phyloP scores from a whole-genome alignment of 2,797 vertebrate species.

The Melanotaenia trifasciata region DNA sequence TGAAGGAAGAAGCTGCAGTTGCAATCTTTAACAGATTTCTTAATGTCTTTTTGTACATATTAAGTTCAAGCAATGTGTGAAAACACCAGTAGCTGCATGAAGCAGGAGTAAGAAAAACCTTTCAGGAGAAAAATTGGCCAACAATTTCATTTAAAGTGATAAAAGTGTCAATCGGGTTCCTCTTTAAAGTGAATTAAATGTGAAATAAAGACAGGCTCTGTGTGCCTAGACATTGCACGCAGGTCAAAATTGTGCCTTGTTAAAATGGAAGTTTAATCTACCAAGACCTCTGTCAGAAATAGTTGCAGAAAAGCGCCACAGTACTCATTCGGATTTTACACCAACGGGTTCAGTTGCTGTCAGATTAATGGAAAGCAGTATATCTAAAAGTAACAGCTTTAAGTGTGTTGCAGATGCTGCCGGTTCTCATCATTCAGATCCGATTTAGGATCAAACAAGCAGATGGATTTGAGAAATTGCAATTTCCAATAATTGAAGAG shows the following conservation, averaged over 20 bases:
- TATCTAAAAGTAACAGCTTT: neutral
- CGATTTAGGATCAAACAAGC: neutral
- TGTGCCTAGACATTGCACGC: neutral
- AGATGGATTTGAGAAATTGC: slow-evolving; percentile 2
- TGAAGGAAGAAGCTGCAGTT: neutral
- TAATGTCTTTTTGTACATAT: neutral
- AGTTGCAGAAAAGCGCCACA: slow-evolving; percentile 1
- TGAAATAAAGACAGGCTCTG: neutral
- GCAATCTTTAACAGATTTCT: neutral
- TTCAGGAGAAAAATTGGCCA: neutral
- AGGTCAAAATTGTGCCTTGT: neutral
- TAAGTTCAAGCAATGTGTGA: too few species aligned
- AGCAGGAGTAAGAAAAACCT: neutral
- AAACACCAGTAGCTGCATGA: neutral
- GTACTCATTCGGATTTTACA: neutral
- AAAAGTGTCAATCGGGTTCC: neutral
- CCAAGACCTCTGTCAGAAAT: slow-evolving; percentile 6
- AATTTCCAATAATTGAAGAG: neutral
- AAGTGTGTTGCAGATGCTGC: slow-evolving; percentile 8
- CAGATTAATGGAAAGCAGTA: slow-evolving; percentile 3
- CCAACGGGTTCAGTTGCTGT: neutral
- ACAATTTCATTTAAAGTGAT: neutral
- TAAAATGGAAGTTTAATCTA: neutral
- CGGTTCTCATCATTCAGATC: slow-evolving; percentile 11
- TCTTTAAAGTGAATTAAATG: neutral